Evolutionary conservation across 2,888 invertebrate genomes (phyloP).

Genomic region (Lepidochrysops patricia): DNA sequence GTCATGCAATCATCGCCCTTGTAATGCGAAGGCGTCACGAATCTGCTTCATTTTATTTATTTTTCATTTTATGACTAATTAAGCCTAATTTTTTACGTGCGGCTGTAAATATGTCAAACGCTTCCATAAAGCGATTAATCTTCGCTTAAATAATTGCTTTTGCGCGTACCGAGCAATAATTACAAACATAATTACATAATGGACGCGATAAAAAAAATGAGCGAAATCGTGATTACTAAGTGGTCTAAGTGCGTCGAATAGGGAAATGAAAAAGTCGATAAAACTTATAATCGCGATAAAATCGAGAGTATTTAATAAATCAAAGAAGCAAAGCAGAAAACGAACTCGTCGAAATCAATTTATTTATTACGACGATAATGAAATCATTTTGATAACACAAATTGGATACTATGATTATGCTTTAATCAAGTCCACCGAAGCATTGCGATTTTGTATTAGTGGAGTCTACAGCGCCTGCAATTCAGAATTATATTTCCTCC

Average conservation of each 20-base stretch:
- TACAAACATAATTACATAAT: constrained; percentile 2
- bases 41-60: constrained; percentile 23
- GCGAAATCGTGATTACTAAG: background rate
- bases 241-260: background rate
- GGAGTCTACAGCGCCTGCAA: constrained; percentile 9
- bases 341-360: background rate
- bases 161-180: background rate
- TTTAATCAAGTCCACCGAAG: constrained; percentile 29
- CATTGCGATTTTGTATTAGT: constrained; percentile 29
- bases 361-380: constrained; percentile 1
- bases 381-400: constrained; percentile 6
- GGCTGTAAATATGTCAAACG: constrained; percentile 22
- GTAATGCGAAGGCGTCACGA: constrained; percentile 40
- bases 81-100: constrained; percentile 24
- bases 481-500: too few species aligned
- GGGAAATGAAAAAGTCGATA: background rate
- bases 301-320: background rate
- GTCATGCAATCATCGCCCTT: constrained; percentile 37
- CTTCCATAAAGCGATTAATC: constrained; percentile 3
- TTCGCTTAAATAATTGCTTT: constrained; percentile 1
- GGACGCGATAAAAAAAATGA: background rate
- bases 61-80: constrained; percentile 29
- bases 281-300: background rate
- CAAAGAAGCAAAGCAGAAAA: background rate
- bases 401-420: constrained; percentile 24